Conservation (phyloP, 1,140 invertebrate species). For the Lucilia sericata region DNA sequence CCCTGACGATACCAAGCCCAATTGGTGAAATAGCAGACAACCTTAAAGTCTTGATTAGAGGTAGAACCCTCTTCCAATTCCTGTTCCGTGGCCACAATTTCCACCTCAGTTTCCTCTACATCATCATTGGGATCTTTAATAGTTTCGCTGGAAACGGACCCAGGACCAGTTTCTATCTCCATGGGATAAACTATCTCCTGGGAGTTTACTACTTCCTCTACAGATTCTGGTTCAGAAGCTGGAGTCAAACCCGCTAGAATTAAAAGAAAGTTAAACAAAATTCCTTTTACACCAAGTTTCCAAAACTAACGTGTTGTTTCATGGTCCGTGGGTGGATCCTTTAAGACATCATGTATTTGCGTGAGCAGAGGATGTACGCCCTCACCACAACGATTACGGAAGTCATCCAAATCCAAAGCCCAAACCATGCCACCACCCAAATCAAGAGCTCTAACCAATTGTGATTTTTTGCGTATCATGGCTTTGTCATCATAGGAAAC, state of each 20-base stretch:
- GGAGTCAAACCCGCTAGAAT: constrained; percentile 55
- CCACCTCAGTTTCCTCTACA: constrained; percentile 51
- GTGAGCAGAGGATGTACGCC: constrained; percentile 82
- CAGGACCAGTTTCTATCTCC: constrained; percentile 40
- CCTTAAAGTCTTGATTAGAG: constrained; percentile 70
- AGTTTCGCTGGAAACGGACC: constrained; percentile 45
- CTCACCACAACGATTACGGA: constrained; percentile 79
- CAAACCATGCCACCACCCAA: constrained; percentile 91
- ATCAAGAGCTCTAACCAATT: constrained; percentile 80
- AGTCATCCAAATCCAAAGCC: constrained; percentile 91
- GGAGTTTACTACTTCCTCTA: constrained; percentile 39
- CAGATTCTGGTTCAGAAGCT: constrained; percentile 50
- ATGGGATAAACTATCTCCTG: constrained; percentile 36
- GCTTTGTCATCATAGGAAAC: constrained; percentile 87
- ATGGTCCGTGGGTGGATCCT: constrained; percentile 57
- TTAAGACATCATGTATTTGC: constrained; percentile 76
- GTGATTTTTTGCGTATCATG: constrained; percentile 82
- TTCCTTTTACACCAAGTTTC: neutral
- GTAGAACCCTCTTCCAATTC: constrained; percentile 40
- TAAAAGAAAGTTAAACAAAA: neutral
- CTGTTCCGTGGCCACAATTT: constrained; percentile 36
- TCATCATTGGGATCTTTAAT: constrained; percentile 54
- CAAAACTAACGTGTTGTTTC: constrained; percentile 57
- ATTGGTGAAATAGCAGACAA: constrained; percentile 94
- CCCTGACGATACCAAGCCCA: constrained; percentile 92